phyloP scores from a whole-genome alignment of 2,888 invertebrate species.

The Prosapia bicincta region DNA sequence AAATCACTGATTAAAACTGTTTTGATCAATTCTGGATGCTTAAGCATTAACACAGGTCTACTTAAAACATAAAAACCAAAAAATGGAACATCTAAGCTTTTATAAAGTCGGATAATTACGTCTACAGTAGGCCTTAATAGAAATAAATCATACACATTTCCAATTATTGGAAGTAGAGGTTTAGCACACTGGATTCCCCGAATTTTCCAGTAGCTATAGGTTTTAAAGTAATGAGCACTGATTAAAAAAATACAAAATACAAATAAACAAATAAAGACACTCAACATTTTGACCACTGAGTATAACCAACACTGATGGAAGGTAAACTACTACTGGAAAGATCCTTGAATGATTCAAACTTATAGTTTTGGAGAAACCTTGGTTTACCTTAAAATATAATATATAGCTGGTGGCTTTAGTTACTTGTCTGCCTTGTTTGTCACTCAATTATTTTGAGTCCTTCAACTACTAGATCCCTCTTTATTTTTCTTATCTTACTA shows the following conservation, averaged over 20 bases:
- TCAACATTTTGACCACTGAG: background rate
- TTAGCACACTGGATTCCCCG: background rate
- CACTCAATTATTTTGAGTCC: too few species aligned
- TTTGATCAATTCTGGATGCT: background rate
- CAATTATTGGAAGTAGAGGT: background rate
- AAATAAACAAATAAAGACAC: background rate
- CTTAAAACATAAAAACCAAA: background rate
- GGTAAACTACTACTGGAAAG: too few species aligned
- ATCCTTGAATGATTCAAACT: too few species aligned
- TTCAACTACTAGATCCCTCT: too few species aligned
- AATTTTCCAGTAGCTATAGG: background rate
- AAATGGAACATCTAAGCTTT: background rate
- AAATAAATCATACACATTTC: background rate
- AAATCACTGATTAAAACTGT: background rate
- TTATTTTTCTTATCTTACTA: too few species aligned
- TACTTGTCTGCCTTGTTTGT: too few species aligned
- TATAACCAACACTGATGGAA: background rate
- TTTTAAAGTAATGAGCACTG: background rate
- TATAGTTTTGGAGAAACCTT: too few species aligned
- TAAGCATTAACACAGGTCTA: background rate
- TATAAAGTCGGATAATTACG: background rate
- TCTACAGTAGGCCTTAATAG: background rate
- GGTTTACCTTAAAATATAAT: too few species aligned
- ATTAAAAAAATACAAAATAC: background rate
- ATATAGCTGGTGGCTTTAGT: too few species aligned